Percentiles rank a stretch among this genome's conserved stretches.
Conservation (phyloP, 2,888 invertebrate genomes). For the Cantharis nigra region DNA sequence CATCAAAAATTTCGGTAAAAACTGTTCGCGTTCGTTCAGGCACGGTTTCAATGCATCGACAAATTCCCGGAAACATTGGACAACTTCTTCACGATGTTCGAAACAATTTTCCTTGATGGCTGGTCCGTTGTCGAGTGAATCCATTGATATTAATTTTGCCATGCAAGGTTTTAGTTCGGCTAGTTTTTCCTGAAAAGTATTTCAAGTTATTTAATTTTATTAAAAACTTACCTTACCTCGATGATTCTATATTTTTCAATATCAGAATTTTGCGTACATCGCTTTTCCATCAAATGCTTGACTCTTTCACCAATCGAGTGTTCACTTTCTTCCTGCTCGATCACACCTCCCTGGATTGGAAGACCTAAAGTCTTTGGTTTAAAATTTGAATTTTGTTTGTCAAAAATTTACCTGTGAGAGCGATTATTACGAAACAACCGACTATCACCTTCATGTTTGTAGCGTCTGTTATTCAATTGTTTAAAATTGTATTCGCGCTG, state of each 20-base stretch:
- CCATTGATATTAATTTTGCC: not conserved
- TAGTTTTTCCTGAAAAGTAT: not conserved
- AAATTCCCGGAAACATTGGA: not conserved
- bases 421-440: not conserved
- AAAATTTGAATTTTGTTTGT: not conserved
- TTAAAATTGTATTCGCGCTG: not conserved
- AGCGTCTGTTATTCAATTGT: not conserved
- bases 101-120: not conserved
- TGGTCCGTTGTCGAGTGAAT: not conserved
- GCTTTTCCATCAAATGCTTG: conserved; percentile 1
- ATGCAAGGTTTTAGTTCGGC: not conserved
- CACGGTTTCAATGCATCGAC: not conserved
- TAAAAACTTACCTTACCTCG: not conserved
- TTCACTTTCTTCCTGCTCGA: not conserved
- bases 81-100: not conserved
- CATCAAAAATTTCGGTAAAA: not conserved
- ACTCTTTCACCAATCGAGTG: not conserved
- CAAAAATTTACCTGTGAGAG: not conserved
- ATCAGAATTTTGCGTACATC: conserved; percentile 1
- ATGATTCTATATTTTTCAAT: not conserved
- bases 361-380: not conserved
- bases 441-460: not conserved
- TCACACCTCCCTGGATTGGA: not conserved
- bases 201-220: not conserved
- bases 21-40: not conserved